These are phyloP conservation scores for Clarias laeviceps DNA, from an alignment of 2,797 vertebrate species.

Conservation along the genomic window DNA sequence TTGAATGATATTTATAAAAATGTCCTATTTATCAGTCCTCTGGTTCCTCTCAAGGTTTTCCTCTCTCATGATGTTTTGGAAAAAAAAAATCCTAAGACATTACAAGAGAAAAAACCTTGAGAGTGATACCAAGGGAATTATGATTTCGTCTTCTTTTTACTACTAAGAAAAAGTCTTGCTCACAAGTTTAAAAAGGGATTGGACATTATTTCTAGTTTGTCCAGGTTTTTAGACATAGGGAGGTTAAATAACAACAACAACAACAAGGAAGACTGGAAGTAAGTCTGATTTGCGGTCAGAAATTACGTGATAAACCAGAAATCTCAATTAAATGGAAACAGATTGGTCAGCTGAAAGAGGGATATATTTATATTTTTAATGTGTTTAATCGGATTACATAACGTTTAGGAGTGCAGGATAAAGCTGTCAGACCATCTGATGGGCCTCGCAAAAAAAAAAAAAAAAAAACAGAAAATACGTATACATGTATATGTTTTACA, in stretches of 20 bases:
- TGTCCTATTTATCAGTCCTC: no score
- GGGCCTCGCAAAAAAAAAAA: not conserved
- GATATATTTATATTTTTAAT: not conserved
- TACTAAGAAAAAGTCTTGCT: no score
- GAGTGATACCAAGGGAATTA: no score
- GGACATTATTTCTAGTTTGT: not conserved
- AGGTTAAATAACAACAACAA: not conserved
- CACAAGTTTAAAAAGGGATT: not conserved
- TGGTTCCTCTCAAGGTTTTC: no score
- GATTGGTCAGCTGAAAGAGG: not conserved
- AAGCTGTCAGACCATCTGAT: not conserved
- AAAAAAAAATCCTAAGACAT: no score
- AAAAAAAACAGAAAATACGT: not conserved
- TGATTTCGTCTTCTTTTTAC: no score
- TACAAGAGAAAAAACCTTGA: no score
- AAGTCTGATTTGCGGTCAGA: not conserved
- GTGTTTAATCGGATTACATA: not conserved
- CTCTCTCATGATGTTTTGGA: no score
- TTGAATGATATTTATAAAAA: no score
- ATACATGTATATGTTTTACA: no score
- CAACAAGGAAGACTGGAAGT: no score
- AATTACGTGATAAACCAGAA: not conserved
- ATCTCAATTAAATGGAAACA: not conserved
- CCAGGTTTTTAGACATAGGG: not conserved
- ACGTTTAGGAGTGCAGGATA: not conserved